Evolutionary conservation across 2,888 invertebrate species (phyloP), one percentile per base, ranked within the genome.

Genomic region (Lithophane ornitopus): DNA sequence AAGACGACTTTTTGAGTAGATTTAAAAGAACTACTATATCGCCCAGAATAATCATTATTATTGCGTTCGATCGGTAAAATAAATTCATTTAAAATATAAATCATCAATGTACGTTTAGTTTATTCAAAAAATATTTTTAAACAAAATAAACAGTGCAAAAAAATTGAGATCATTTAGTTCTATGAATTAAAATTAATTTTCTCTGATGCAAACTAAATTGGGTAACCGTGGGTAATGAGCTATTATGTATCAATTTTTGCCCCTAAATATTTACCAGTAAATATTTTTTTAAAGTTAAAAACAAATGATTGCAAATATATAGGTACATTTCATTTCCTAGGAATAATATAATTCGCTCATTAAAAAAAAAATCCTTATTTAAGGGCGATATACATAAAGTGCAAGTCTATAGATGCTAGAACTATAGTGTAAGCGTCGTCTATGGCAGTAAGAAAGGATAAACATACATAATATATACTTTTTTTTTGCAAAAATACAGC

Each of bases 401-500:
- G 82, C 87, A 78, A 78, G 78, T 84, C 81, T 87, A 88, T 84
- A 85, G 80, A 82, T 71, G 71, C 80, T 88, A 81, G 70, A 74
- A 56, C 74, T 89, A 88, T 85, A 74, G 85, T 82, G 81, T 77
- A 78, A 84, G 82, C 84, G 67, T 84, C 72, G 62, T 78, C 82
- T 85, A 79, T 83, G 90, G 90, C 90, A 90, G 90, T 90, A 87
- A 82, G 82, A 77, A 79, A 82, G 81, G 83, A 78, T 80, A 83
- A 85, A 87, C 82, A 87, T 82, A 80, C 80, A 87, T 86, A 82
- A 87, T 86, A 82, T 71, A 88, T 85, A 88, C 80, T 85, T 88
- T 74, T 34, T 88, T 89, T 91, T 92, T 95, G 95, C 95, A 95
- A 95, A 95, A 95, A 95, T 95, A 95, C 94, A 93, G 94, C 93